Evolutionary conservation across 2,888 invertebrate genomes (phyloP).

Genomic region (Phorcus lineatus): DNA sequence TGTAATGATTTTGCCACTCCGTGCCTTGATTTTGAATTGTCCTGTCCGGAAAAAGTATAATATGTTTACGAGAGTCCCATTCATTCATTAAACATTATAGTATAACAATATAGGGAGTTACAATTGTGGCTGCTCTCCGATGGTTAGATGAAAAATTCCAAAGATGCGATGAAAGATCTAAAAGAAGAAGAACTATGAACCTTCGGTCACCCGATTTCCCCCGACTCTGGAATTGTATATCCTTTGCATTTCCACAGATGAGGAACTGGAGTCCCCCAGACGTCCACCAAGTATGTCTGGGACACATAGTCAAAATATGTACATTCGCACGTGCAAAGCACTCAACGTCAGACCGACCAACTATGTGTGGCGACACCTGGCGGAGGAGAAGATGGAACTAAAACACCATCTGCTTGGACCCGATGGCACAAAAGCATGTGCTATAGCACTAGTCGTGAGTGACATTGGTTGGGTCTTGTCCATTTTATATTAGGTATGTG

Average conservation of each 20-base stretch:
- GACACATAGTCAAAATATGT: slow-evolving; percentile 53
- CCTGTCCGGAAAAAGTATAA: too few relatives aligned
- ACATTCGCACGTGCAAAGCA: slow-evolving; percentile 49
- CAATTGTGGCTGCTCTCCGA: too few relatives aligned
- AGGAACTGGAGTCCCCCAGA: background rate
- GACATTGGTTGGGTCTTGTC: background rate
- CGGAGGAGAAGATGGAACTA: slow-evolving; percentile 47
- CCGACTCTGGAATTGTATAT: background rate
- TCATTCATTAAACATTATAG: too few relatives aligned
- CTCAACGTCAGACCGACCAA: slow-evolving; percentile 52
- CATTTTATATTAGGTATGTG: background rate
- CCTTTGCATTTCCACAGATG: background rate
- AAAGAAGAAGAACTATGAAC: too few relatives aligned
- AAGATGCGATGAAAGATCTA: too few relatives aligned
- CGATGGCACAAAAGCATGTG: slow-evolving; percentile 56
- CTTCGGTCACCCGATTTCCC: too few relatives aligned
- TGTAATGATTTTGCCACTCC: too few relatives aligned
- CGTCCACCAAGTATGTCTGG: slow-evolving; percentile 13
- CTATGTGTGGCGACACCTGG: slow-evolving; percentile 49
- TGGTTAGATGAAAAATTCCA: too few relatives aligned
- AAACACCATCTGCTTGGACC: slow-evolving; percentile 55
- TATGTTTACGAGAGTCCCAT: too few relatives aligned
- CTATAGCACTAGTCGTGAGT: slow-evolving; percentile 63
- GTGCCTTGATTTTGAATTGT: too few relatives aligned
- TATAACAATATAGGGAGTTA: too few relatives aligned